Percentiles rank a stretch among this genome's conserved stretches.
These are phyloP conservation scores for Halichoerus grypus DNA, from an alignment of 2,113 vertebrate genomes.

Conservation along the genomic window DNA sequence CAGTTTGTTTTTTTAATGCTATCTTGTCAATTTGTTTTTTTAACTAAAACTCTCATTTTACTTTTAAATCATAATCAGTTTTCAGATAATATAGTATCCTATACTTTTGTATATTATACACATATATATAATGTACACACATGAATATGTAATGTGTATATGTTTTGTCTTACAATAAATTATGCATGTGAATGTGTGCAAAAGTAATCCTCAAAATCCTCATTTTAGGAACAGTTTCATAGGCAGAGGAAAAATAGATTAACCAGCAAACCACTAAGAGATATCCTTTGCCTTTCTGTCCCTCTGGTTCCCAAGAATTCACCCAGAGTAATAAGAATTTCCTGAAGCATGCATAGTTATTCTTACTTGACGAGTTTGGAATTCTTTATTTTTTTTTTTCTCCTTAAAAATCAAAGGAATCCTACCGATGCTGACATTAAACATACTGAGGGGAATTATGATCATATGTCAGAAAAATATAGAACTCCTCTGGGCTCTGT, in stretches of 20 bases:
- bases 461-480: slow-evolving; percentile 87
- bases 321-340: slow-evolving; percentile 77
- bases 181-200: background rate
- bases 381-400: slow-evolving; percentile 80
- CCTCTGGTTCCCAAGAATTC: slow-evolving; percentile 59
- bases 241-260: background rate
- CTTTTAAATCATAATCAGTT: background rate
- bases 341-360: slow-evolving; percentile 63
- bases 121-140: background rate
- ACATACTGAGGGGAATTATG: slow-evolving; percentile 84
- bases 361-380: slow-evolving; percentile 61
- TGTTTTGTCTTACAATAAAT: background rate
- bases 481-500: slow-evolving; percentile 83
- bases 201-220: slow-evolving; percentile 9
- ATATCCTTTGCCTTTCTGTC: background rate
- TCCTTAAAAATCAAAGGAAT: slow-evolving; percentile 84
- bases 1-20: background rate
- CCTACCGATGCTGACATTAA: slow-evolving; percentile 85
- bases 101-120: background rate
- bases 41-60: background rate
- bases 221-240: background rate
- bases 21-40: background rate
- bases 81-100: background rate
- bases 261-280: background rate
- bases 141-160: background rate